Evolutionary conservation across 2,888 invertebrate genomes (phyloP), one percentile per base, ranked within the genome.

Genomic region (Drosophila helvetica): DNA sequence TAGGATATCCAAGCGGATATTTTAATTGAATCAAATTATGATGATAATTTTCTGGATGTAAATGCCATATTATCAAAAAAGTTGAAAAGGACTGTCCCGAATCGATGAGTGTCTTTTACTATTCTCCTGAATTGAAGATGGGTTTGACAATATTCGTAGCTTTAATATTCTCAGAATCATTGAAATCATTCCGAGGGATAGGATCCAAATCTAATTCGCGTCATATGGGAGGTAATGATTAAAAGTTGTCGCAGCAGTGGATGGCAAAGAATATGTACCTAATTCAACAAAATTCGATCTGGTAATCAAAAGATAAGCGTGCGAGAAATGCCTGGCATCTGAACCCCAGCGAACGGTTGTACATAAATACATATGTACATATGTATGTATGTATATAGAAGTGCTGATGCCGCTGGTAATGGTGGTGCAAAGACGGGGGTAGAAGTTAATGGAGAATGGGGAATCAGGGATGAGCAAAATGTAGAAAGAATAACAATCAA

Each of bases 401-500:
- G 38, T 38, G 25, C 19, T 18, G 30, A 3, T 58, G 43, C 19
- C 70, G 65, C 52, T 67, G 69, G 64, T 75, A 67, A 62, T 73
- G 65, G 65, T 56, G 63, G 67, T 62, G 52, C 54, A 54, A 73
- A 64, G 74, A 50, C 54, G 22, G 62, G 10, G 38, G 38, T 38
- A 74, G 55, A 80, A 33, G 58, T 58, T 33, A 60, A 67, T 72
- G 69, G 77, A 73, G 51, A 38, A n/a, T n/a, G 38, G 38, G 38
- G 38, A 38, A 7, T 38, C 57, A 53, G 51, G 43, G 61, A 50
- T 53, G 63, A 60, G 60, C 55, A 58, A 67, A 80, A 86, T 88
- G 75, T 74, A 61, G 60, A 79, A 88, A 74, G 84, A 85, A 85
- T 84, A 88, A 75, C 79, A 88, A 85, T 86, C 89, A 85, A 88